phyloP scores from a whole-genome alignment of 2,797 vertebrate genomes.

The Enteromius treurensis region DNA sequence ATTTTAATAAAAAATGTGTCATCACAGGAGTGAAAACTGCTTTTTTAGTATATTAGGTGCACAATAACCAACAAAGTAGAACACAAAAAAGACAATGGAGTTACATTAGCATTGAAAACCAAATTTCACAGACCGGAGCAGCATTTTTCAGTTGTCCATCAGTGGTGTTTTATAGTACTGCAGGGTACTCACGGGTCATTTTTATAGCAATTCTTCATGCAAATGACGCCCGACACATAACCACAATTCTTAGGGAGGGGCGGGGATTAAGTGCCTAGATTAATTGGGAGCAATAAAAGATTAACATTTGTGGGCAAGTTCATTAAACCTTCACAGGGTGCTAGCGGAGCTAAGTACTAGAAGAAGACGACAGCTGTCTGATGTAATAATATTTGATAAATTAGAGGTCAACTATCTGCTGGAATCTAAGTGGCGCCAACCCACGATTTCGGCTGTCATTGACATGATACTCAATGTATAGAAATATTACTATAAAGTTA shows the following conservation, averaged over 20 bases:
- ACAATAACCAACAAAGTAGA: background rate
- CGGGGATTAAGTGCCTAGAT: conserved; percentile 71
- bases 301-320: conserved; percentile 73
- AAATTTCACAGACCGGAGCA: background rate
- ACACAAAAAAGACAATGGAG: background rate
- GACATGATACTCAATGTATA: background rate
- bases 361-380: conserved; percentile 53
- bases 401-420: conserved; percentile 43
- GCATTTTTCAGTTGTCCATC: background rate
- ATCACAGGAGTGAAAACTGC: background rate
- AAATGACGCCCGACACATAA: conserved; percentile 59
- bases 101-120: background rate
- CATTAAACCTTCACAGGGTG: conserved; percentile 73
- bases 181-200: background rate
- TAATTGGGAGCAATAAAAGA: conserved; percentile 76
- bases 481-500: background rate
- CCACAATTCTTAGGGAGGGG: conserved; percentile 52
- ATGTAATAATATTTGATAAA: conserved; percentile 58
- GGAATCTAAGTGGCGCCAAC: conserved; percentile 38
- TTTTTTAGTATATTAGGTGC: background rate
- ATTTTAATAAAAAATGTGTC: background rate
- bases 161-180: conserved; percentile 22
- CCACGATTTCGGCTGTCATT: background rate
- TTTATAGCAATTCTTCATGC: conserved; percentile 54
- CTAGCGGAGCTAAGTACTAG: conserved; percentile 53